A percentile compares a stretch with the other conserved stretches of the same genome.
phyloP scores from a whole-genome alignment of 1,140 invertebrate species.

The Drepana arcuata region DNA sequence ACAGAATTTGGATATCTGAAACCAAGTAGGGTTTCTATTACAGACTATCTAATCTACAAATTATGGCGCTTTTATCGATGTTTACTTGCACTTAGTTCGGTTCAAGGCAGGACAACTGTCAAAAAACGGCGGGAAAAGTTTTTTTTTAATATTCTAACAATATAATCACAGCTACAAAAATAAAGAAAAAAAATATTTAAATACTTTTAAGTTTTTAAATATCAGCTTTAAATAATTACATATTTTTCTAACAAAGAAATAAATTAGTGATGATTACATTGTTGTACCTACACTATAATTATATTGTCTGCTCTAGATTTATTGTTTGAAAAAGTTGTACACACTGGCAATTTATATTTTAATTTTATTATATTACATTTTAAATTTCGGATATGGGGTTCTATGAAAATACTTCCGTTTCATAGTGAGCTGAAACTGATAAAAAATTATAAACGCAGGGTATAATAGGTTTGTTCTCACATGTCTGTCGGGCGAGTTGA shows the following conservation, averaged over 20 bases:
- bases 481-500: conserved; percentile 18
- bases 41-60: background rate
- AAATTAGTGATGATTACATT: no score
- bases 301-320: background rate
- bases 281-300: no score
- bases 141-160: no score
- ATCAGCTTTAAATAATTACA: no score
- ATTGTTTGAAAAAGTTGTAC: background rate
- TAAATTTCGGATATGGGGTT: background rate
- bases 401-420: no score
- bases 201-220: background rate
- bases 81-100: background rate
- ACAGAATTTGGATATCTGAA: conserved; percentile 47
- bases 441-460: no score
- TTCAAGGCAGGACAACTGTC: no score
- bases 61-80: background rate
- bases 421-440: no score
- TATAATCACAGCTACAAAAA: no score
- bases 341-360: background rate
- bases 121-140: no score
- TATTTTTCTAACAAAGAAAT: no score
- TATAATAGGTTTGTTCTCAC: no score
- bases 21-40: background rate
- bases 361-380: background rate
- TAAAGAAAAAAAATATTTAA: background rate